Conservation (phyloP, 1,140 invertebrate species). For the Physella acuta region DNA sequence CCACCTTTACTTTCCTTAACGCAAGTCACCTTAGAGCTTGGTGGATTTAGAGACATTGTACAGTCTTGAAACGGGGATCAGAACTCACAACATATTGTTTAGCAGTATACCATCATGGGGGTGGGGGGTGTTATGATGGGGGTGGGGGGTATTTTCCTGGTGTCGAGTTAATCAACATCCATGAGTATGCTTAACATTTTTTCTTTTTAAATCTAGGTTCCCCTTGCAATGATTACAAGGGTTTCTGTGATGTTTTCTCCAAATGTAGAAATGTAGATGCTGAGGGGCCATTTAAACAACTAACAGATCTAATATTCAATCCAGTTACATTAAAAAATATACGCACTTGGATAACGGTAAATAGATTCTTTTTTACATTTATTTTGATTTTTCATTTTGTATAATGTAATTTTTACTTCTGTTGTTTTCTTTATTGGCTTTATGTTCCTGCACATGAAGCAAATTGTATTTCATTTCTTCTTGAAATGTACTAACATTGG, state of each 20-base stretch:
- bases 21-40: too few species aligned
- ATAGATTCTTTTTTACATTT: neutral
- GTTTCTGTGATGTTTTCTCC: constrained; percentile 30
- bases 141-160: too few species aligned
- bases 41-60: too few species aligned
- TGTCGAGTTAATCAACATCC: too few species aligned
- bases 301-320: constrained; percentile 31
- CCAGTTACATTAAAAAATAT: constrained; percentile 23
- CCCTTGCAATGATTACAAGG: constrained; percentile 28
- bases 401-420: neutral
- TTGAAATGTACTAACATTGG: too few species aligned
- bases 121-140: too few species aligned
- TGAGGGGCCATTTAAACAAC: constrained; percentile 31
- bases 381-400: neutral
- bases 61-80: too few species aligned
- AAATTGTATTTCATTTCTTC: too few species aligned
- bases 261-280: constrained; percentile 29
- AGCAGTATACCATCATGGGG: too few species aligned
- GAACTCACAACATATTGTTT: too few species aligned
- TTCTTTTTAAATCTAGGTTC: constrained; percentile 10
- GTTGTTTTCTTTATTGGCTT: neutral
- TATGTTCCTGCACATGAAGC: neutral
- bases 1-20: too few species aligned
- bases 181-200: neutral
- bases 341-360: constrained; percentile 27